Base-by-base conservation (phyloP, 2,888 invertebrate species). In the Cantharis lateralis region DNA sequence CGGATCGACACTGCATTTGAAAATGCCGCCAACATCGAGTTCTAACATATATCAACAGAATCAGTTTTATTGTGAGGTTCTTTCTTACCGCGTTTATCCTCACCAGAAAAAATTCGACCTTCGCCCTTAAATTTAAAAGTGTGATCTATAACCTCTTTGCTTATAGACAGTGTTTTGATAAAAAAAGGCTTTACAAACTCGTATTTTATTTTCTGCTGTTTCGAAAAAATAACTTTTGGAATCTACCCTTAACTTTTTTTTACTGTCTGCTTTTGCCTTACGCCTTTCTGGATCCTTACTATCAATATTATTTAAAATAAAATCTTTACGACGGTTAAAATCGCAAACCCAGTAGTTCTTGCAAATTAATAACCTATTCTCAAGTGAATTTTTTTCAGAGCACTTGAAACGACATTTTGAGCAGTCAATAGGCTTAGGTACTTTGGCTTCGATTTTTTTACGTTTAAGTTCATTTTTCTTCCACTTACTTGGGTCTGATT, bases 381-480 rank as follows among this genome's bases (percentile, higher is more conserved):
- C 32, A 62, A 62, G 32, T 26, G 64, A 18, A 20, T 74, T 24
- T 20, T 76, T 78, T 13, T 62, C 48, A 20, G 64, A 72, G 63
- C 79, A 79, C 62, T 72, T 73, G 16, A 79, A 79, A 15, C 77
- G 72, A 72, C 77, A 78, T 69, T 71, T 75, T n/a, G 70, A 69
- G 28, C 75, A 78, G 70, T 75, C 66, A 26, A 70, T 32, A 28
- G 16, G 15, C 62, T 73, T 76, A 62, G 73, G 76, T 20, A 7
- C 28, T 20, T 73, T 76, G 18, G 26, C 24, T 62, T 70, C 70
- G 10, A 76, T 61, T 70, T 76, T 76, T 73, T 70, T 32, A 13
- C 24, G 62, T 76, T 72, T 72, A 10, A 15, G 26, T 32, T 13
- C 32, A 63, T 76, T 70, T 61, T 70, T 70, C 18, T 76, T 76